These are phyloP conservation scores for Polypedilum pembai DNA, from an alignment of 1,140 invertebrate species.

Conservation along the genomic window DNA sequence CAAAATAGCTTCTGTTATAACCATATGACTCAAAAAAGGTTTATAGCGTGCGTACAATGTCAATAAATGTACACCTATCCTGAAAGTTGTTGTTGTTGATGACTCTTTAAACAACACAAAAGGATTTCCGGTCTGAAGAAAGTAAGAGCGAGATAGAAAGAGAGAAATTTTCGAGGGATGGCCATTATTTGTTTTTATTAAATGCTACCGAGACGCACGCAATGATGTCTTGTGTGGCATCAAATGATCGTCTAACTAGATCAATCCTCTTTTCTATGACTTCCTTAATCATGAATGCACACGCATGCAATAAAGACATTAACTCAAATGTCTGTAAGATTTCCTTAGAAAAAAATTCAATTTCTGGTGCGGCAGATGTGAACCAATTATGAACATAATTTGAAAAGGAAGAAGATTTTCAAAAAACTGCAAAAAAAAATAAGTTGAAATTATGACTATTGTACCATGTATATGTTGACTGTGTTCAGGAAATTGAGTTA, in stretches of 20 bases:
- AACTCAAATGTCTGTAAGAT: neutral
- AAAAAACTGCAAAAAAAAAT: neutral
- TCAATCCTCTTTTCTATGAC: too few relatives aligned
- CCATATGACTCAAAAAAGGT: neutral
- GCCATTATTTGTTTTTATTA: too few relatives aligned
- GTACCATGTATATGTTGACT: neutral
- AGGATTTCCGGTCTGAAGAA: neutral
- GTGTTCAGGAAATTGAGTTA: neutral
- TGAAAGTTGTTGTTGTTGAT: neutral
- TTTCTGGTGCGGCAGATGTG: neutral
- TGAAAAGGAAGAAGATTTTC: neutral
- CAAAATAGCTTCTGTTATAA: neutral
- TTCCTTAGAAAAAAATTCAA: conserved; percentile 12
- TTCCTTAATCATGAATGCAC: too few relatives aligned
- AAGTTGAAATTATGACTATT: neutral
- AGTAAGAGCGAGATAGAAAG: too few relatives aligned
- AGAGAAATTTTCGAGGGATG: too few relatives aligned
- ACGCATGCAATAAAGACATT: too few relatives aligned
- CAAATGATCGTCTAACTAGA: too few relatives aligned
- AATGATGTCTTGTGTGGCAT: too few relatives aligned
- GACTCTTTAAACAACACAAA: neutral
- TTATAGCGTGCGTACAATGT: neutral
- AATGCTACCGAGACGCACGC: too few relatives aligned
- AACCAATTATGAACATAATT: neutral
- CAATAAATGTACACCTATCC: neutral